Evolutionary conservation across 2,797 vertebrate genomes (phyloP), one percentile per base, ranked within the genome.

Genomic region (Rhadinocentrus ornatus): DNA sequence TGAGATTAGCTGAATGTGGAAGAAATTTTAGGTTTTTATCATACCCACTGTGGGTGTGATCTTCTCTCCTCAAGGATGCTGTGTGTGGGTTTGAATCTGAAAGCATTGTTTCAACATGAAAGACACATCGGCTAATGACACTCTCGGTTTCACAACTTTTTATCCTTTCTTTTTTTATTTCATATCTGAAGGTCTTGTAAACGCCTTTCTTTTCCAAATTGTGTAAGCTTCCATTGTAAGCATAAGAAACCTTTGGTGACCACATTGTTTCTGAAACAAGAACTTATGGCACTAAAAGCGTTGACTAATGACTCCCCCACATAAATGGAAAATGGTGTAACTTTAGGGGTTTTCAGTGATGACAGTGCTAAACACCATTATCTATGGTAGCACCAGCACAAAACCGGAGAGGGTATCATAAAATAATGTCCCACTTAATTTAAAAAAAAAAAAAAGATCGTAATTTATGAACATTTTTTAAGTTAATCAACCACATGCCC

Each of bases 111-210:
- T 65, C 32, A 1, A 64, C 39, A 71, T 71, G 70, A 80, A 48
- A 59, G 72, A 44, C 29, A 3, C 31, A 46, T 73, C 77, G 81
- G 66, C 75, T 79, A 72, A 84, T 79, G 77, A 92, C 90, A 81
- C 81, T 81, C 84, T 92, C 70, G 37, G 77, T 89, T 83, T 87
- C 62, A 66, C 63, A 79, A 71, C 29, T 67, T 59, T 63, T 46
- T 50, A 41, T 62, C 44, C 22, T 6, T 53, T 29, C 27, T 20
- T 31, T 26, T 20, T 27, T 39, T 22, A 41, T 41, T 41, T 41
- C 16, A 55, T 26, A 39, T 31, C 60, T 74, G 54, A 75, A 63
- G 61, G 73, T 69, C 29, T 15, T 71, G 53, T 59, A 26, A 52
- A 60, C 48, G 4, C 57, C 44, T 78, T 81, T 83, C 44, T 56